Base-by-base conservation (phyloP, 1,140 invertebrate genomes). In the Drosophila dunni region DNA sequence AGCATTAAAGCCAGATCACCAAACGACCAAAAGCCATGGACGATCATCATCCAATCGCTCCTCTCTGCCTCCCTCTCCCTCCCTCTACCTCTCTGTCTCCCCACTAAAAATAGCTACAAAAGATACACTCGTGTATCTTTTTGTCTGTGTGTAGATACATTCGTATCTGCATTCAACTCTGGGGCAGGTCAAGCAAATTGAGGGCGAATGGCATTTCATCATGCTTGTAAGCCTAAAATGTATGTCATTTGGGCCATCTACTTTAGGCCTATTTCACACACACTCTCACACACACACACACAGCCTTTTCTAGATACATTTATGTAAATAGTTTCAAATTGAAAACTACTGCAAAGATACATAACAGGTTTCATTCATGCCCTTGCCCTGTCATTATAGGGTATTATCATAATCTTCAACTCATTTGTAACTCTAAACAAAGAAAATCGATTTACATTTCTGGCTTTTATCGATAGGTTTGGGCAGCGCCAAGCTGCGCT, bases 1-100 rank as follows among this genome's bases (percentile, higher is more conserved):
- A 85, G 70, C 78, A 80, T 80, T 75, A 75, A 63, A 81, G 75
- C 64, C 83, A 69, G 83, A 81, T 82, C 79, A 79, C 79, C 82
- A 84, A 81, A 84, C 24, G 81, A 38, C 79, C 71, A 62, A 61
- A 54, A 78, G 75, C 71, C 80, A 83, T 75, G 76, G 67, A 71
- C 75, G 64, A 74, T 74, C 65, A 69, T 54, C 65, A 57, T 45
- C 33, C 29, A 48, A 34, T 58, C 33, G 24, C 24, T 2, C 24
- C 24, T 29, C 24, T 6, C 50, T 17, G 33, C n/a, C 15, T 8
- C 20, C 54, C 64, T 44, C 44, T 24, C 20, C 8, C 11, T 11
- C 38, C 11, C 7, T 38, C 36, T 3, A 2, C 10, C 36, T 38
- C 36, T 33, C 17, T 15, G 3, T n/a, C 13, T 51, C 10, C 10